Percentiles rank a stretch among this genome's conserved stretches.
Evolutionary conservation across 2,113 vertebrate species (phyloP).

Genomic region (Aramus guarauna): DNA sequence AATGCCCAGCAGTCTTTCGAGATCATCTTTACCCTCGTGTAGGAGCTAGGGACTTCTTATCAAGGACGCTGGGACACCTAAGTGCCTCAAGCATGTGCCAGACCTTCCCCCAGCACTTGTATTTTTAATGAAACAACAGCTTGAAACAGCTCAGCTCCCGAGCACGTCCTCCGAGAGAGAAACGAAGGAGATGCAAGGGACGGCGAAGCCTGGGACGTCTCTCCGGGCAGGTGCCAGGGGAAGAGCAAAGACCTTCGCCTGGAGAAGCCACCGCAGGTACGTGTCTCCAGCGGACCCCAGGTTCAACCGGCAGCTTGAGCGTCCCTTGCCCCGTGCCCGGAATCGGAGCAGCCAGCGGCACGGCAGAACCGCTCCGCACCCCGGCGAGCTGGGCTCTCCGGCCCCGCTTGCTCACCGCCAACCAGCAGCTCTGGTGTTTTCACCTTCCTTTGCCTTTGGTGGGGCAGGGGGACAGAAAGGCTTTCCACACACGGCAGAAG

Average conservation of each 20-base stretch:
- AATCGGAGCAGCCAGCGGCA: neutral
- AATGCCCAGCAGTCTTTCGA: neutral
- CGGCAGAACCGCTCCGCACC: rapidly evolving
- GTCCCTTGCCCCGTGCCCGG: neutral
- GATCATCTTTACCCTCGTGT: rapidly evolving
- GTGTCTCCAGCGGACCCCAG: neutral
- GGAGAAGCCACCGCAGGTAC: neutral
- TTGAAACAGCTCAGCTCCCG: neutral
- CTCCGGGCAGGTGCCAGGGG: neutral
- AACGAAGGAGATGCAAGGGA: neutral
- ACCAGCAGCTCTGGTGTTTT: rapidly evolving
- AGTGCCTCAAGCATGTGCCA: neutral
- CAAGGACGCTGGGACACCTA: neutral
- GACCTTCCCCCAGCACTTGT: neutral
- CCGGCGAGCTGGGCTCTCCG: neutral
- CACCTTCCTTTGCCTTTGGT: neutral
- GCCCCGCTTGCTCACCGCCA: rapidly evolving
- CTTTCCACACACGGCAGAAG: neutral
- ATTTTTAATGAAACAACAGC: neutral
- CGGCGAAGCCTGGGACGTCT: neutral
- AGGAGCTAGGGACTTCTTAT: neutral
- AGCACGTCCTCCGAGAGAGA: rapidly evolving
- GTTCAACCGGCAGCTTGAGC: neutral
- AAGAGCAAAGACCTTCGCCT: neutral
- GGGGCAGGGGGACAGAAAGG: neutral